These are phyloP conservation scores for Bagarius yarrelli DNA, from an alignment of 2,113 vertebrate species.

Conservation along the genomic window DNA sequence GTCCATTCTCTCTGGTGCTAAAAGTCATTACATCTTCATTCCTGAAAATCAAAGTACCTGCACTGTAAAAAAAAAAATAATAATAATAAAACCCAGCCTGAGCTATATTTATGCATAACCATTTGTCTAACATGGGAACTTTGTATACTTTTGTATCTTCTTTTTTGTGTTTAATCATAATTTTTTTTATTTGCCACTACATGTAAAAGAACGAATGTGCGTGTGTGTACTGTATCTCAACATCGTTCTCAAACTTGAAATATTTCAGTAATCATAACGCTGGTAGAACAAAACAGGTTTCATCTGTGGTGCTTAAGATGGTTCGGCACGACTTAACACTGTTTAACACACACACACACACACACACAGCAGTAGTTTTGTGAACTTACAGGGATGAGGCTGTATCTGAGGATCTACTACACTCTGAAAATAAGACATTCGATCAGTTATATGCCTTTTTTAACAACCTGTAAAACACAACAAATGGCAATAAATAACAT, in stretches of 20 bases:
- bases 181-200: conserved; percentile 68
- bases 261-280: conserved; percentile 56
- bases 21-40: conserved; percentile 46
- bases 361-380: not conserved
- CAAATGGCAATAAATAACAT: conserved; percentile 89
- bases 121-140: conserved; percentile 72
- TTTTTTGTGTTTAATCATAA: conserved; percentile 54
- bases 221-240: conserved; percentile 75
- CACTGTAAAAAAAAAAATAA: conserved; percentile 64
- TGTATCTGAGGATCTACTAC: conserved; percentile 25
- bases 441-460: conserved; percentile 37
- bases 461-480: conserved; percentile 75
- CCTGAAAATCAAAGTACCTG: conserved; percentile 64
- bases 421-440: conserved; percentile 20
- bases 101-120: conserved; percentile 75
- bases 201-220: conserved; percentile 65
- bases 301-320: conserved; percentile 32
- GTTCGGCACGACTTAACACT: not conserved
- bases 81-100: conserved; percentile 56
- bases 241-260: conserved; percentile 80
- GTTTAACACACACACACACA: not conserved
- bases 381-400: not conserved
- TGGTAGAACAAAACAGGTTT: conserved; percentile 27
- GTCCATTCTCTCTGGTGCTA: conserved; percentile 62
- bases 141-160: conserved; percentile 74